Evolutionary conservation across 2,113 vertebrate genomes (phyloP).

Genomic region (Psilopogon haemacephalus): DNA sequence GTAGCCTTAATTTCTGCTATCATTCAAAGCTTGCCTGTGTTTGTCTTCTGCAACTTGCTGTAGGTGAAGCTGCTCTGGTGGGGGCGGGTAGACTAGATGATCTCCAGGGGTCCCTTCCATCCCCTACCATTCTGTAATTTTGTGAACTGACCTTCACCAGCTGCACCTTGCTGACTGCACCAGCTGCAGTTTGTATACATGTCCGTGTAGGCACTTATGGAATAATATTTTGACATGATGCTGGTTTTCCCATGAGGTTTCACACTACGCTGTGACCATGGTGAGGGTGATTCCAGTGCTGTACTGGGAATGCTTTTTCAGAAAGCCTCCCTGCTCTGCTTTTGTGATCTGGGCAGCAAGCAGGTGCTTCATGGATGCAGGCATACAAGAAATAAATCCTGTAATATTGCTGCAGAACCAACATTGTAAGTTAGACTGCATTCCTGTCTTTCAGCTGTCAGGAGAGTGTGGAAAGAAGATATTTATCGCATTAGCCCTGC

Average conservation of each 20-base stretch:
- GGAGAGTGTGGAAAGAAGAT: slow-evolving; percentile 56
- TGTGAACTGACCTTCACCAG: not conserved
- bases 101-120: too few species aligned
- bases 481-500: slow-evolving; percentile 56
- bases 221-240: not conserved
- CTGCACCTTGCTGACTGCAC: accelerated
- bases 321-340: not conserved
- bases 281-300: not conserved
- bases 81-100: too few species aligned
- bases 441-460: slow-evolving; percentile 63
- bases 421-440: not conserved
- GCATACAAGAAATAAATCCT: not conserved
- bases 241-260: not conserved
- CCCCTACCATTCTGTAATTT: too few species aligned
- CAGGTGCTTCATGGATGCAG: not conserved
- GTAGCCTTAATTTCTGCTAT: too few species aligned
- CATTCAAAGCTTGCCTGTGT: too few species aligned
- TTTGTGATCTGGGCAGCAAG: accelerated
- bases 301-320: not conserved
- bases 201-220: accelerated
- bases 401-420: not conserved
- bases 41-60: too few species aligned
- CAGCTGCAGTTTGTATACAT: not conserved
- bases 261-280: accelerated
- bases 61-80: too few species aligned